Conservation (phyloP, 2,797 vertebrate species). For the Podarcis lilfordi region DNA sequence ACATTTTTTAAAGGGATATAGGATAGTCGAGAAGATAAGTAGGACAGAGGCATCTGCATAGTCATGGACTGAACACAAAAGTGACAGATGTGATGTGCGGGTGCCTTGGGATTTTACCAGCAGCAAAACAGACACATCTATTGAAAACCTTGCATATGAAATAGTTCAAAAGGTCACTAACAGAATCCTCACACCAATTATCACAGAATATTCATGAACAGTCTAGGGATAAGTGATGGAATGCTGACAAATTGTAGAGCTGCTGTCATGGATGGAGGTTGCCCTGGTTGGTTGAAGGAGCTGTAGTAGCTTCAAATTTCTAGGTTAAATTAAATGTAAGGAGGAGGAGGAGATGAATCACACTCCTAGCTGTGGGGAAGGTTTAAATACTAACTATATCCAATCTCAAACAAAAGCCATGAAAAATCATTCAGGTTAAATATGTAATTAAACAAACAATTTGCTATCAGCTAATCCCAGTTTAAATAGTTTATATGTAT, state of each 20-base stretch:
- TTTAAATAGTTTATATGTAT: constrained; percentile 3
- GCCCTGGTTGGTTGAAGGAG: neutral
- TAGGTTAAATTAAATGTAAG: neutral
- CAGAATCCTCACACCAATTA: neutral
- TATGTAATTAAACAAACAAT: neutral
- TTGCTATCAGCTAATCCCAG: neutral
- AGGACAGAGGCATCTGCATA: neutral
- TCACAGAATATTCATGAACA: neutral
- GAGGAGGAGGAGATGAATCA: neutral
- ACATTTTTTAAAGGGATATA: neutral
- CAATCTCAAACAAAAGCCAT: neutral
- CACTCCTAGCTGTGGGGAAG: neutral
- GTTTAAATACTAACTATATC: neutral
- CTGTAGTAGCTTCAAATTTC: neutral
- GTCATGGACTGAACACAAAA: neutral
- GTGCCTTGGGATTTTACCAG: neutral
- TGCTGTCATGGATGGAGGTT: neutral
- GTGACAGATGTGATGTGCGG: too few relatives aligned
- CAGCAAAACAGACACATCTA: neutral
- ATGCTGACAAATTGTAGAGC: neutral
- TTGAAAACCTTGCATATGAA: neutral
- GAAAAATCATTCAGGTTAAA: neutral
- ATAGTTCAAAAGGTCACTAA: neutral
- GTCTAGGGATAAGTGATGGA: neutral
- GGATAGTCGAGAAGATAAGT: neutral